A percentile compares a stretch with the other conserved stretches of the same genome.
Conservation (phyloP, 2,113 vertebrate species). For the Halcyon malimbica region DNA sequence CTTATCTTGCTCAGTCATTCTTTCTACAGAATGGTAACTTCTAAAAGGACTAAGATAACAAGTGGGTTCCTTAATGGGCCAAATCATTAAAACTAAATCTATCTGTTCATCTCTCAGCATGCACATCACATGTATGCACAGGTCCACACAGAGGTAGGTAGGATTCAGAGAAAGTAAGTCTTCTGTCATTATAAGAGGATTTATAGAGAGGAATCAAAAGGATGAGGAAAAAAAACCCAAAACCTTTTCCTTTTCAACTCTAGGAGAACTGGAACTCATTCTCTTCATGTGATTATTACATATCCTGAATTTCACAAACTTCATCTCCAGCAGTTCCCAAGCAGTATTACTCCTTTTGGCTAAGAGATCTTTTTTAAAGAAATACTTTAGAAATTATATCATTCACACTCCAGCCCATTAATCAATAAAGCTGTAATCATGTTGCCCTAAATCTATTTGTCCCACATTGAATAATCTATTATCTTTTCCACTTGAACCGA, state of each 20-base stretch:
- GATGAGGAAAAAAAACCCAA: background rate
- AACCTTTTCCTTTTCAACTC: background rate
- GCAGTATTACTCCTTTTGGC: background rate
- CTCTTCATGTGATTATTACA: background rate
- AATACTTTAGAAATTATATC: constrained; percentile 35
- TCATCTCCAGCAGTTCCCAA: constrained; percentile 13
- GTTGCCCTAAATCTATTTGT: constrained; percentile 28
- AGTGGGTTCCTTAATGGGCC: background rate
- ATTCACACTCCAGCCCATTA: constrained; percentile 6
- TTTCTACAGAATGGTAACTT: background rate
- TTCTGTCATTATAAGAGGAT: background rate
- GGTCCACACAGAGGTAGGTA: background rate
- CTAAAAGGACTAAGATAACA: background rate
- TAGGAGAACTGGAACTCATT: background rate
- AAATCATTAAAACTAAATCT: background rate
- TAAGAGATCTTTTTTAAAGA: background rate
- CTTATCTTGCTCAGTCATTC: background rate
- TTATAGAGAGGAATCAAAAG: background rate
- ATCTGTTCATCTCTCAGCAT: background rate
- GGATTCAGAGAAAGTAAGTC: background rate
- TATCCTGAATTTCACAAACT: background rate
- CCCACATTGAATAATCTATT: background rate
- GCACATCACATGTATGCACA: background rate
- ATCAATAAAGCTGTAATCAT: constrained; percentile 31
- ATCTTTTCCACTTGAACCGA: constrained; percentile 3